Evolutionary conservation across 2,888 invertebrate species (phyloP), one percentile per base, ranked within the genome.

Genomic region (Yponomeuta plumbellus): DNA sequence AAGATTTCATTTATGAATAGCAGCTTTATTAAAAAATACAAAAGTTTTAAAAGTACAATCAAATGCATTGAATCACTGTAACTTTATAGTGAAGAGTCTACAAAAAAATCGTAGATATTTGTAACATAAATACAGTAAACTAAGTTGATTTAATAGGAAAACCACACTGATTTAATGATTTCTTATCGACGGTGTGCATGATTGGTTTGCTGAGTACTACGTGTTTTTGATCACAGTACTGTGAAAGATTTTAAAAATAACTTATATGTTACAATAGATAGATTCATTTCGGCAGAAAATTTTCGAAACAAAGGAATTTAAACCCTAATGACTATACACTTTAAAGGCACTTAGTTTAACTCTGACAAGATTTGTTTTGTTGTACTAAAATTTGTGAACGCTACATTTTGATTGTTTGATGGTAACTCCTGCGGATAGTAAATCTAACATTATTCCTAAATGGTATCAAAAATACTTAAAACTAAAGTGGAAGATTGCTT

Each of bases 1-100:
- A 52, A 52, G 44, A 52, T 17, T 4, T 17, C 69, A 74, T 70
- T 85, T 81, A 86, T 88, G 88, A 88, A 90, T 91, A 90, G 89
- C 86, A 91, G 90, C 88, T 91, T 91, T 91, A 91, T 91, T 89
- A 88, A 89, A 88, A 89, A 89, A 88, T 88, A 89, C 87, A 90
- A 90, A 88, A 83, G 84, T 85, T 90, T 87, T 88, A 89, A 89
- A 88, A 91, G 90, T 91, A 90, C 90, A 90, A 90, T 91, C 86
- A 90, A 90, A 90, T 91, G 90, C 88, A 83, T 84, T 82, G 79
- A 81, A 88, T 88, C 89, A 89, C 89, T 88, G 88, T 83, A 85
- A 85, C 83, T 83, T 82, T 76, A 80, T 83, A 82, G 76, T 77
- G 81, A 82, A 39, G 21, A 44, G 2, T 40, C 13, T 52, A 63